Percentiles rank a stretch among this genome's conserved stretches.
phyloP scores from a whole-genome alignment of 2,113 vertebrate genomes.

The Prunella fulvescens region DNA sequence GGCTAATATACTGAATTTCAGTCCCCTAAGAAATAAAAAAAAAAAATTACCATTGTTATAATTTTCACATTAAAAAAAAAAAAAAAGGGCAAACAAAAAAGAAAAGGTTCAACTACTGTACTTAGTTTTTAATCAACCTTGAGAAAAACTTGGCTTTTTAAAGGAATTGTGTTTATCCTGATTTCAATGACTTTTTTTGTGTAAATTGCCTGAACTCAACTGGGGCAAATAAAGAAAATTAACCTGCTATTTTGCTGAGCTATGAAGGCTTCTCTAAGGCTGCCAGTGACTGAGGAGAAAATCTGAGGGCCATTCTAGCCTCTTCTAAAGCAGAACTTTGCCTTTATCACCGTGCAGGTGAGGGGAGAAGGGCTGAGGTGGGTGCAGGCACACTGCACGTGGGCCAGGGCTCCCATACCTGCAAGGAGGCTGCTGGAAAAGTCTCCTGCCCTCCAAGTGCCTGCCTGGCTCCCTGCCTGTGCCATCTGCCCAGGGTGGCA shows the following conservation, averaged over 20 bases:
- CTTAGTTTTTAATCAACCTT: background rate
- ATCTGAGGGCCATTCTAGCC: background rate
- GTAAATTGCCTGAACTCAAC: background rate
- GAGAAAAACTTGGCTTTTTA: background rate
- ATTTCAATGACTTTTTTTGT: background rate
- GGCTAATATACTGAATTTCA: background rate
- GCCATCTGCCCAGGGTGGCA: constrained; percentile 4
- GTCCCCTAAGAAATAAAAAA: background rate
- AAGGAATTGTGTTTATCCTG: background rate
- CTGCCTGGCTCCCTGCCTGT: background rate
- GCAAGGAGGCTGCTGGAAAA: background rate
- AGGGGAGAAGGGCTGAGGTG: too few relatives aligned
- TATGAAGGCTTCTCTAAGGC: background rate
- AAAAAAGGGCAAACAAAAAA: background rate
- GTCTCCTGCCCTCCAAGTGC: background rate
- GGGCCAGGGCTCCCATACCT: background rate
- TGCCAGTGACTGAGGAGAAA: background rate
- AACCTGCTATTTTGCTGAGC: background rate
- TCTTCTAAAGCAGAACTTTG: background rate
- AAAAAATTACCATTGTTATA: background rate
- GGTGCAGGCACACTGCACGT: too few relatives aligned
- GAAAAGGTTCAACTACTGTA: background rate
- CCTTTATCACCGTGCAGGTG: accelerated
- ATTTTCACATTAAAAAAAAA: background rate
- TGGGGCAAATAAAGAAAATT: background rate